Conservation (phyloP, 2,113 vertebrate species). For the Antennarius striatus region DNA sequence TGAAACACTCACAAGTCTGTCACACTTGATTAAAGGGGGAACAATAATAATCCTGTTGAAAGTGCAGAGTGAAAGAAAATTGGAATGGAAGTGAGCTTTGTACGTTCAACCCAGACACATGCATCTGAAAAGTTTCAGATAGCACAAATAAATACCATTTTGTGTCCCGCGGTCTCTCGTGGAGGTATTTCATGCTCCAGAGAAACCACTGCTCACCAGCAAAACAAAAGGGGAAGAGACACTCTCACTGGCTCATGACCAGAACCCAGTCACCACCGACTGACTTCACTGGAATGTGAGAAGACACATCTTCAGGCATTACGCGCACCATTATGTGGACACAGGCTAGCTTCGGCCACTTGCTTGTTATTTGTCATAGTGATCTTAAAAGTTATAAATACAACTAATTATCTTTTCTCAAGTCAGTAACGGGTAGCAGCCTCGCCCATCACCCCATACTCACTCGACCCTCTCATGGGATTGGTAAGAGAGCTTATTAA, state of each 20-base stretch:
- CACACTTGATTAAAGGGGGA: constrained; percentile 65
- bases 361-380: constrained; percentile 72
- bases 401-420: constrained; percentile 67
- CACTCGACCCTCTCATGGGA: constrained; percentile 61
- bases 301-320: constrained; percentile 42
- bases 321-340: constrained; percentile 48
- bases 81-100: constrained; percentile 26
- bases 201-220: constrained; percentile 27
- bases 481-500: constrained; percentile 63
- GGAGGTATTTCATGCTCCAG: constrained; percentile 37
- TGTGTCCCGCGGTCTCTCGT: constrained; percentile 7
- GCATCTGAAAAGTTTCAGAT: constrained; percentile 30
- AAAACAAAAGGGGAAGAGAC: constrained; percentile 16
- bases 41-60: constrained; percentile 59
- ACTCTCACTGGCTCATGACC: constrained; percentile 35
- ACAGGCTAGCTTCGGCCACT: constrained; percentile 30
- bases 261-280: constrained; percentile 36
- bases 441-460: constrained; percentile 63
- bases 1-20: constrained; percentile 64
- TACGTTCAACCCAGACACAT: constrained; percentile 25
- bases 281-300: constrained; percentile 67
- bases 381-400: constrained; percentile 79
- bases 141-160: constrained; percentile 25
- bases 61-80: constrained; percentile 33
- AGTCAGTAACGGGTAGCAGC: constrained; percentile 51